Conservation (phyloP, 2,113 vertebrate species). For the Coregonus clupeaformis region DNA sequence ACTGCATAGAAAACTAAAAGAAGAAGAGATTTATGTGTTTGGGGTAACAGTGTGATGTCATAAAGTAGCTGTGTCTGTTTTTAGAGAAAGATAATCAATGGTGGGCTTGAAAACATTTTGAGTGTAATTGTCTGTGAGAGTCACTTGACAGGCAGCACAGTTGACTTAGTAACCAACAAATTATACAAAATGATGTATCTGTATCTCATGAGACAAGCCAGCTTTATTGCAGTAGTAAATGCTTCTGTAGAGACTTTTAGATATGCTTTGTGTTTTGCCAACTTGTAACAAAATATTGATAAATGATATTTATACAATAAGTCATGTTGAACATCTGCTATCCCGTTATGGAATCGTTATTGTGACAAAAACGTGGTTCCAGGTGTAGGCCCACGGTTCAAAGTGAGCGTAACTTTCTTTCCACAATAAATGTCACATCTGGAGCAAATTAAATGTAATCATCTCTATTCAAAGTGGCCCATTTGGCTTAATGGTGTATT, state of each 20-base stretch:
- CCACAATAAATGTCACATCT: constrained; percentile 12
- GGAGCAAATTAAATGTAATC: constrained; percentile 29
- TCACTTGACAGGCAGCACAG: not conserved
- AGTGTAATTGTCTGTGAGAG: not conserved
- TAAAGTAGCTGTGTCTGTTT: constrained; percentile 10
- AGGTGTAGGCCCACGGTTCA: not conserved
- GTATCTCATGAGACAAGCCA: constrained; percentile 18
- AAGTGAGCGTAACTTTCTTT: not conserved
- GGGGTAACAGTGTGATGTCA: not conserved
- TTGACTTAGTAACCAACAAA: not conserved
- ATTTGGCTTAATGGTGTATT: constrained; percentile 10
- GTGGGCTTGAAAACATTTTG: not conserved
- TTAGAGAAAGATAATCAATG: not conserved
- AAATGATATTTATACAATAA: not conserved
- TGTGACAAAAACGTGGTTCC: not conserved
- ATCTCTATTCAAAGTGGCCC: not conserved
- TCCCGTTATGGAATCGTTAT: not conserved
- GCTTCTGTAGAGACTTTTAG: not conserved
- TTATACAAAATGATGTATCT: not conserved
- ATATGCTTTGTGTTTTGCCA: constrained; percentile 10
- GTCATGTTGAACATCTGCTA: not conserved
- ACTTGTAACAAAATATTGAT: constrained; percentile 7
- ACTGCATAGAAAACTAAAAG: constrained; percentile 19
- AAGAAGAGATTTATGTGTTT: constrained; percentile 16
- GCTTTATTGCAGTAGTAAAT: constrained; percentile 2